Base-by-base conservation (phyloP, 2,797 vertebrate genomes). In the Typhlichthys subterraneus region DNA sequence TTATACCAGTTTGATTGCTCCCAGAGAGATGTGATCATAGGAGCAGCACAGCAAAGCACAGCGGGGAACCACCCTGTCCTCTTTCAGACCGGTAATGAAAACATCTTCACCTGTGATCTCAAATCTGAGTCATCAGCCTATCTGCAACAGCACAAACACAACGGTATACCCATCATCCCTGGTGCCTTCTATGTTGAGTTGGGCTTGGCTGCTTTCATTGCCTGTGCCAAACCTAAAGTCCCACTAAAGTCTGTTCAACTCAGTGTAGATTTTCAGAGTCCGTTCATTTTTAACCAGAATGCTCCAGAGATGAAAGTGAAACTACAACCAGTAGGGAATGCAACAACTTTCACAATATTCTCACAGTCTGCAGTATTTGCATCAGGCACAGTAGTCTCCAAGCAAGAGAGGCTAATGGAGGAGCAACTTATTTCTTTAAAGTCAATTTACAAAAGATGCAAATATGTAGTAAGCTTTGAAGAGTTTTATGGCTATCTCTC, bases 141-240 rank as follows among this genome's bases (percentile, higher is more conserved):
- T 56, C 72, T 97, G 14, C 88, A 90, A 66, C 89, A 95, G 52
- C 95, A 97, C 87, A 94, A 83, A 80, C 91, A 92, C 68, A 92
- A 91, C 1, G 82, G 79, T 0, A 61, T 94, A 59, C 73, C 93
- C 52, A 90, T 96, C 63, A 82, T 95, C 50, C 94, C 95, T 1
- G 94, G 94, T 5, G 84, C 94, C 42, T 93, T 95, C 63, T 94
- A 94, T 61, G 93, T 48, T 0, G 94, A 97, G 70, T 64, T 96
- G 78, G 95, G 88, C 67, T 88, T 96, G 69, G 92, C 93, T 3
- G 81, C 91, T 57, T 87, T 83, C 65, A 82, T 94, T 81, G 85
- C 59, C 38, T 85, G 66, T 61, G 80, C 85, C 42, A 92, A 85
- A 80, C 93, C 93, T 29, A 94, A 83, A 74, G 85, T 92, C 1